phyloP scores from a whole-genome alignment of 2,113 vertebrate genomes.

The Misgurnus mizolepis region DNA sequence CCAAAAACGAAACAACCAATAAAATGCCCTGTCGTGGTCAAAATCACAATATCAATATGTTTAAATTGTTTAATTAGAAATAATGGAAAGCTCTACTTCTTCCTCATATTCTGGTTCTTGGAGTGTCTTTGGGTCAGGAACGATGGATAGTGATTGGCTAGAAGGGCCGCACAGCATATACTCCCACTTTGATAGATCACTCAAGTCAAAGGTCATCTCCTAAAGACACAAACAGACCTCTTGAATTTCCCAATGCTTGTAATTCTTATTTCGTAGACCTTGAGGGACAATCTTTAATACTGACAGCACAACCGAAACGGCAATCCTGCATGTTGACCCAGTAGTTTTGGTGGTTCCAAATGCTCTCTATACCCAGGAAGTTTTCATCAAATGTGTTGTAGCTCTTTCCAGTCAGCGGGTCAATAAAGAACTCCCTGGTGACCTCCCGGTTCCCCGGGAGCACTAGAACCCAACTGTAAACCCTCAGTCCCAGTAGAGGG shows the following conservation, averaged over 20 bases:
- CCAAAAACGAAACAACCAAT: too few species aligned
- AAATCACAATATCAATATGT: neutral
- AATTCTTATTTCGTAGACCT: neutral
- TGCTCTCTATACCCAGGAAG: conserved; percentile 90
- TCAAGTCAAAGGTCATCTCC: conserved; percentile 84
- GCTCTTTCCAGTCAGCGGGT: conserved; percentile 79
- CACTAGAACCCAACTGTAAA: conserved; percentile 92
- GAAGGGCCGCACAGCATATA: conserved; percentile 68
- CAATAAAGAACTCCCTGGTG: conserved; percentile 87
- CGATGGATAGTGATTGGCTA: conserved; percentile 47
- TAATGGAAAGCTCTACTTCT: conserved; percentile 31
- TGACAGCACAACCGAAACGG: conserved; percentile 78
- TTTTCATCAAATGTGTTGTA: conserved; percentile 66
- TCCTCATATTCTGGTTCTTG: conserved; percentile 58
- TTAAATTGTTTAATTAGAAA: neutral
- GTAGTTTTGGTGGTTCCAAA: conserved; percentile 92
- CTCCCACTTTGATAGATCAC: conserved; percentile 82
- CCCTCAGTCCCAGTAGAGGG: conserved; percentile 76
- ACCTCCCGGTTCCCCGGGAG: conserved; percentile 82
- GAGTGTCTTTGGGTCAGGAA: conserved; percentile 52
- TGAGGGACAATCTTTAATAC: neutral
- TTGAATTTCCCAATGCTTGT: neutral
- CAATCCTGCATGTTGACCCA: conserved; percentile 96
- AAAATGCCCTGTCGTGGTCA: neutral
- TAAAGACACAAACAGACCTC: conserved; percentile 58